These are phyloP conservation scores for Marmota flaviventris DNA, from an alignment of 2,113 vertebrate species.

Conservation along the genomic window DNA sequence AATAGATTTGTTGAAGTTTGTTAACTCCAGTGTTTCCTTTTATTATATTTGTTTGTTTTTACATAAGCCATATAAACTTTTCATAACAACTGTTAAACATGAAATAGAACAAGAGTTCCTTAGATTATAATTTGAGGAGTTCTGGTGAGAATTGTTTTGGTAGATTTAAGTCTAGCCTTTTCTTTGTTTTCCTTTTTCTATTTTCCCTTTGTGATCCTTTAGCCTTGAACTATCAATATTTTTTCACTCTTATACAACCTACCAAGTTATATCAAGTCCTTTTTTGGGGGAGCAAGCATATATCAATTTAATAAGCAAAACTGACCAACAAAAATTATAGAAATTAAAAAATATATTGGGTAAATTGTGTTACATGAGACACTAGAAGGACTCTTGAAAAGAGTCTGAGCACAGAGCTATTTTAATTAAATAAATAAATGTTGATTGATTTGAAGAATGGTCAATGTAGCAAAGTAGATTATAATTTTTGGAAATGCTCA, in stretches of 20 bases:
- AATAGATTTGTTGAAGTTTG: neutral
- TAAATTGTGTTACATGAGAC: neutral
- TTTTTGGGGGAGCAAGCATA: neutral
- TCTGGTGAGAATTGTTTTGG: neutral
- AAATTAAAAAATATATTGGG: neutral
- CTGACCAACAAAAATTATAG: neutral
- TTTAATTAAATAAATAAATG: neutral
- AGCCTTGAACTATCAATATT: neutral
- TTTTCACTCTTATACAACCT: neutral
- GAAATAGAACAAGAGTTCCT: neutral
- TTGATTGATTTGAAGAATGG: neutral
- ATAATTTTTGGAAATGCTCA: neutral
- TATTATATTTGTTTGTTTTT: neutral
- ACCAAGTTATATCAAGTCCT: neutral
- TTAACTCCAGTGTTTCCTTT: neutral
- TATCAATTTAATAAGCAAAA: constrained; percentile 11
- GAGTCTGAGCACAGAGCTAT: neutral
- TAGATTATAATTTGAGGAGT: neutral
- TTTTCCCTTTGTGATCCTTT: neutral
- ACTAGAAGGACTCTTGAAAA: neutral
- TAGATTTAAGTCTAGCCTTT: neutral
- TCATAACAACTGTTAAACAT: neutral
- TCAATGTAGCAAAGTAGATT: neutral
- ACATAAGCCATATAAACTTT: neutral
- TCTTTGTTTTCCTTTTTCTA: neutral